Base-by-base conservation (phyloP, 2,797 vertebrate species). In the Synanceia verrucosa region DNA sequence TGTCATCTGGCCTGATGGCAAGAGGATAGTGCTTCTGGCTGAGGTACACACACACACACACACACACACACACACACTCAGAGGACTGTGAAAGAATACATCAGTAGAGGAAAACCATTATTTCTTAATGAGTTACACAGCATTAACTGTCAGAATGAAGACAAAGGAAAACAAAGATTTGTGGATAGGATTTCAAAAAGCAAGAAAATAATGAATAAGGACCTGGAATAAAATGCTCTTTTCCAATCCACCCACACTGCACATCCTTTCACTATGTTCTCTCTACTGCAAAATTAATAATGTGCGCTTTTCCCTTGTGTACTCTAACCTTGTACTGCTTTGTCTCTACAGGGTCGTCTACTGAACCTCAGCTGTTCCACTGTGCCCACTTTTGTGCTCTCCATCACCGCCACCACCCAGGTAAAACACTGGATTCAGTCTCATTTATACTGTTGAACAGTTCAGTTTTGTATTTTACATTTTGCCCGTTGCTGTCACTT, bases 281-380 rank as follows among this genome's bases (percentile, higher is more conserved):
- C 16, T 50, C 13, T 33, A 5, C 21, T 29, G 4, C 9, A 36
- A 28, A 65, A 24, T 41, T 41, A 28, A 31, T 2, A 44, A 26
- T 18, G 16, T n/a, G 39, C n/a, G 18, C 39, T 43, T 43, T 43
- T 43, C 39, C 39, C 23, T 9, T 18, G 9, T 9, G 2, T 33
- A 0, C 9, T 56, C 39, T 41, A 28, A 51, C 26, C 3, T 21
- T 43, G 4, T 9, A 1, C 37, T n/a, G 1, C 16, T 26, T 4
- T 26, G 9, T 48, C 14, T 78, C 60, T 69, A 3, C 81, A 98
- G 97, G 97, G 97, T 67, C 97, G 97, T 46, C 94, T 98, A 71
- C 93, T 99, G 77, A 99, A 97, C 88, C 94, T 99, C 75, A 99
- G 97, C 94, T 99, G 97, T 84, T 99, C 97, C 91, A 99, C 97